A percentile compares a stretch with the other conserved stretches of the same genome.
Conservation (phyloP, 2,888 invertebrate species). For the Callimorpha dominula region DNA sequence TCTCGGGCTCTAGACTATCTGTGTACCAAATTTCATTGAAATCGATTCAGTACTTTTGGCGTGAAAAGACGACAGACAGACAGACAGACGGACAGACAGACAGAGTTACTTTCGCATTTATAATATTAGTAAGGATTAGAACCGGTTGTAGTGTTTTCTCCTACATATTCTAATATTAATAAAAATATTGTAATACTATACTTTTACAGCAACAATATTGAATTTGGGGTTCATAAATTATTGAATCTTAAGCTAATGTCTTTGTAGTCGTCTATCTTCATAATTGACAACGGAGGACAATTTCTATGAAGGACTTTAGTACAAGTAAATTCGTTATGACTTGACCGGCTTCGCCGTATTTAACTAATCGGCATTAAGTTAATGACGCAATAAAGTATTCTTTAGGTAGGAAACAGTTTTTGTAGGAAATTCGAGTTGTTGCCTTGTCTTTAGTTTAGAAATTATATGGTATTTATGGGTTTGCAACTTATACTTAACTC, state of each 20-base stretch:
- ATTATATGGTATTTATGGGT: no score
- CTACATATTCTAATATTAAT: background rate
- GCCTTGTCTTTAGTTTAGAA: no score
- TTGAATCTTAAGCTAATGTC: constrained; percentile 11
- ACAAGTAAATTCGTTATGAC: constrained; percentile 16
- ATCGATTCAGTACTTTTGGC: no score
- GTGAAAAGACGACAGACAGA: no score
- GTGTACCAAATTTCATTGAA: no score
- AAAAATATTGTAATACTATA: background rate
- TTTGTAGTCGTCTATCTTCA: constrained; percentile 7
- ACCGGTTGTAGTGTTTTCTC: no score
- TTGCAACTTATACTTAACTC: no score
- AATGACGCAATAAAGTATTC: constrained; percentile 13
- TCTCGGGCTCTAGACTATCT: no score
- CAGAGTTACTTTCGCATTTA: no score
- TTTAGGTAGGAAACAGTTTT: background rate
- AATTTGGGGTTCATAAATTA: background rate
- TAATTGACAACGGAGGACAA: constrained; percentile 14
- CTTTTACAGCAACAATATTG: constrained; percentile 3
- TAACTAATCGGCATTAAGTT: constrained; percentile 1
- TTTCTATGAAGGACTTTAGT: constrained; percentile 14
- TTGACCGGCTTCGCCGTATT: constrained; percentile 16
- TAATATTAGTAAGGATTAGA: no score
- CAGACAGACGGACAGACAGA: no score
- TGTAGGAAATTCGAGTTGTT: no score